phyloP scores from a whole-genome alignment of 2,888 invertebrate genomes.

The Subacronicta megacephala region DNA sequence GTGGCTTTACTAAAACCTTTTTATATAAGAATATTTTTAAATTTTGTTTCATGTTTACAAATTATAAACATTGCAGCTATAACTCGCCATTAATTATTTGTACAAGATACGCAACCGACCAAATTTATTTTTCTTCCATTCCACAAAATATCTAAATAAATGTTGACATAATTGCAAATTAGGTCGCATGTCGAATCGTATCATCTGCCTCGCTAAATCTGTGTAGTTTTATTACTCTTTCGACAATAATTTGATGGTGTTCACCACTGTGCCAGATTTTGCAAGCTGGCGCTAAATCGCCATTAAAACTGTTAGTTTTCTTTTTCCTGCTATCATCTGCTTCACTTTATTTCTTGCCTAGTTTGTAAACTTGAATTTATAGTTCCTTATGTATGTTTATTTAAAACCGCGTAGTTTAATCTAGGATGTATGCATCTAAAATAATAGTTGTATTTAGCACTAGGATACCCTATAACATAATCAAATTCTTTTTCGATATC shows the following conservation, averaged over 20 bases:
- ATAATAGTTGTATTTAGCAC: too few species aligned
- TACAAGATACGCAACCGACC: not conserved
- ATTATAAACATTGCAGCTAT: not conserved
- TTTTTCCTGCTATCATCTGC: constrained; percentile 8
- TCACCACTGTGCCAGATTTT: constrained; percentile 32
- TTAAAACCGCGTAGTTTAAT: too few species aligned
- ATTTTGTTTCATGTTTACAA: not conserved
- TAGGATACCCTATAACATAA: too few species aligned
- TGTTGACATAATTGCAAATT: constrained; percentile 33
- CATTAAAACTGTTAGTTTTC: constrained; percentile 6
- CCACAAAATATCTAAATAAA: constrained; percentile 10
- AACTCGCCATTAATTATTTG: not conserved
- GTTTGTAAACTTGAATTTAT: not conserved
- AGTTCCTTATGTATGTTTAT: not conserved
- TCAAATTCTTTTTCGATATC: too few species aligned
- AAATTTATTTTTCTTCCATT: constrained; percentile 15
- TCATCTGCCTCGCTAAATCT: constrained; percentile 33
- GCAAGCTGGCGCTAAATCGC: not conserved
- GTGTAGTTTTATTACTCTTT: constrained; percentile 47
- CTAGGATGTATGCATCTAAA: too few species aligned
- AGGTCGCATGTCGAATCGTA: constrained; percentile 36
- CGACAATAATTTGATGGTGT: constrained; percentile 37
- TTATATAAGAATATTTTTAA: too few species aligned
- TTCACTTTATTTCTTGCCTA: not conserved
- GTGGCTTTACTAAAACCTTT: too few species aligned